Base-by-base conservation (phyloP, 2,113 vertebrate genomes). In the Lagopus leucura region DNA sequence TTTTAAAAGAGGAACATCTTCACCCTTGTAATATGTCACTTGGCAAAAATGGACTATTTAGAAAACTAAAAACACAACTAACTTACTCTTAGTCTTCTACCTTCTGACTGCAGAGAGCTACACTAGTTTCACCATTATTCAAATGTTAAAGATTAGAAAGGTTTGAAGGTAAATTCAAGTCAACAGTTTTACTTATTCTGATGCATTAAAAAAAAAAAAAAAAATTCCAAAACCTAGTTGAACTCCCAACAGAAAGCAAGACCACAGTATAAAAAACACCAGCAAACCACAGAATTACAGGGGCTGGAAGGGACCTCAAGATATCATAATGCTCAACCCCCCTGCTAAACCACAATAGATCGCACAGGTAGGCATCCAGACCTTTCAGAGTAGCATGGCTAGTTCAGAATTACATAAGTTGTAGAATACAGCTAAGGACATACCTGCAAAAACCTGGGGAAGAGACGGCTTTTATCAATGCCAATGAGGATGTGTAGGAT, bases 361-460 rank as follows among this genome's bases (percentile, higher is more conserved):
- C 27, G 9, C 27, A 30, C 52, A 54, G 52, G 27, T 30, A 54
- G 27, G 27, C 27, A 27, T 54, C 52, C 27, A 54, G 8, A 61
- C 11, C 14, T 8, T 22, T 57, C 34, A 69, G 19, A 15, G n/a
- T 66, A 55, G 18, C 12, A 32, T 58, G 55, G 30, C 30, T 58
- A 20, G 30, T 58, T 58, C 55, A 58, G 32, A n/a, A 8, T 0
- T 30, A 6, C 11, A 14, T 14, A 2, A 1, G 24, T 79, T 9
- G 0, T 30, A 45, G 34, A 43, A 43, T 43, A 43, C 42, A 61
- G 43, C 73, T 80, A 84, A 0, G 0, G 19, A 82, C 97, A 57
- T 94, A 99, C 99, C 96, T 99, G 99, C 88, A 99, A 43, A 90
- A 99, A 97, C 77, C 98, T 98, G 66, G 98, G 98, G 10, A 99